Percentiles rank a stretch among this genome's conserved stretches.
phyloP scores from a whole-genome alignment of 2,888 invertebrate genomes.

The Ochropleura plecta region DNA sequence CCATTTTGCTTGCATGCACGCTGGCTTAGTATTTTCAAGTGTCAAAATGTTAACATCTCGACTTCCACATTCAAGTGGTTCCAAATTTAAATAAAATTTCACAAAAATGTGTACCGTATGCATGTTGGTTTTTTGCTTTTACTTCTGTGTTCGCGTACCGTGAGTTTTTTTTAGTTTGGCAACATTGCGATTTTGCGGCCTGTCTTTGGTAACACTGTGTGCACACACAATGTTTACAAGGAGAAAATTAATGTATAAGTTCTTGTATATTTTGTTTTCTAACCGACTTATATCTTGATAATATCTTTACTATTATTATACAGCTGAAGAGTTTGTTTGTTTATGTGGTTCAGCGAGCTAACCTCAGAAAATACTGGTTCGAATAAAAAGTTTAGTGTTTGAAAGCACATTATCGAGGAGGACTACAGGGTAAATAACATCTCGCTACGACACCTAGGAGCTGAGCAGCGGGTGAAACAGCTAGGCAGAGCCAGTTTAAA shows the following conservation, averaged over 20 bases:
- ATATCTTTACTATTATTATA: no score
- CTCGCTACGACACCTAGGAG: no score
- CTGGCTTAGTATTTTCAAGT: slow-evolving; percentile 53
- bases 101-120: slow-evolving; percentile 36
- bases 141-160: background rate
- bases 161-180: slow-evolving; percentile 15
- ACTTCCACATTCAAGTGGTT: slow-evolving; percentile 58
- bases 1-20: slow-evolving; percentile 44
- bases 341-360: no score
- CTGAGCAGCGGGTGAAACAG: no score
- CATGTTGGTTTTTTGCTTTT: slow-evolving; percentile 32
- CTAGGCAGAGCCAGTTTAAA: no score
- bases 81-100: slow-evolving; percentile 63
- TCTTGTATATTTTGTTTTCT: background rate
- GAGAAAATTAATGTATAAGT: background rate
- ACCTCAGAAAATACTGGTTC: no score
- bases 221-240: background rate
- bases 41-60: slow-evolving; percentile 64
- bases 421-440: no score
- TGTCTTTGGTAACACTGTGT: slow-evolving; percentile 23
- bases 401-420: no score
- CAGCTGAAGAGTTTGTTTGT: no score
- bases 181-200: slow-evolving; percentile 18
- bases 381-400: no score
- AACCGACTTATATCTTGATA: background rate